Base-by-base conservation (phyloP, 1,140 invertebrate species). In the Drosophila subpulchrella region DNA sequence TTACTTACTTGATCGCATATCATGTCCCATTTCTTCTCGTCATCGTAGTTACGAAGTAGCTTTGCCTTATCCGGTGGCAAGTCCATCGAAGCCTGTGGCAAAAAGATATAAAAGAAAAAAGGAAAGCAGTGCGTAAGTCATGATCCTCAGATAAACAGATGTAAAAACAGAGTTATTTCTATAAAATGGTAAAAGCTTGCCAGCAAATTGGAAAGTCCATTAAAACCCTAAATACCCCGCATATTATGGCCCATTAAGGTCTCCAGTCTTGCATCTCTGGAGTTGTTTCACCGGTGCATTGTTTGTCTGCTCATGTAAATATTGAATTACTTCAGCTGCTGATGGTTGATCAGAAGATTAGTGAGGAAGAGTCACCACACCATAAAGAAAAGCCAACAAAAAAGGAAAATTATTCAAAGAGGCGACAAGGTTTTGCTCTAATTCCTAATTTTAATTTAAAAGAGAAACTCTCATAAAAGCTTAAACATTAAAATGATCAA, bases 11-110 rank as follows among this genome's bases (percentile, higher is more conserved):
- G 98, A 95, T 99, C 99, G 94, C 98, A 99, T 93, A 99, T 98
- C 92, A 99, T 97, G 92, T 99, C 98, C 98, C 98, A 99, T 94
- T 99, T 99, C 92, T 99, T 99, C 91, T 99, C 97, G 91, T 98
- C 96, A 93, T 99, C 98, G 92, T 99, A 99, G 91, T 98, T 97
- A 86, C 98, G 97, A 48, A 99, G 94, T 8, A 99, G 94, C 93
- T 99, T 99, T 66, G 98, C 98, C 93, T 99, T 99, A 93, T 99
- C 99, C 15, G 98, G 98, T 12, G 99, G 99, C 75, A 99, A 94
- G 93, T 99, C 99, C 98, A 99, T 99, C 27, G 97, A 98, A 48
- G 97, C 97, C 97, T 98, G 68, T 48, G 24, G 10, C 6, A n/a
- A 93, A 82, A 94, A 90, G 78, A 88, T 62, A 81, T 44, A 54